Base-by-base conservation (phyloP, 2,888 invertebrate genomes). In the Spilosoma lubricipeda region DNA sequence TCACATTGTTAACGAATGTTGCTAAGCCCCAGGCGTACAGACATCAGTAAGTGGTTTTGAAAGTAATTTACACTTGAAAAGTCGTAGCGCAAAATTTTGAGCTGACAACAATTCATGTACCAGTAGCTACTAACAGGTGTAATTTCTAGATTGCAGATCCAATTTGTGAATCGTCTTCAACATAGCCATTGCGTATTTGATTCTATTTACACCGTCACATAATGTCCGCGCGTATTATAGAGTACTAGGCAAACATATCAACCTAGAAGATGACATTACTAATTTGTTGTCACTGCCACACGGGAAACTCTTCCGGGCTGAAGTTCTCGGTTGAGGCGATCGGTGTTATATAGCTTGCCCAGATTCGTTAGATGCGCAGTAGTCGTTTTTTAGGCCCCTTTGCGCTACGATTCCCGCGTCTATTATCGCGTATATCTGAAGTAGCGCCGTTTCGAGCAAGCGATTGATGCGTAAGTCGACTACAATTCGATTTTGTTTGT, bases 1-100 rank as follows among this genome's bases (percentile, higher is more conserved):
- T 42, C 70, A 70, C 70, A 30, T 70, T 70, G 63, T 63, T 33
- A 63, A 33, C 30, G 45, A 72, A 72, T 67, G 72, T 59, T 72
- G 45, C 42, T n/a, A 13, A 33, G n/a, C 33, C 67, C 72, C 33
- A 72, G 72, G 72, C 59, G 9, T 15, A 27, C 67, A 72, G n/a
- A 67, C 33, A 67, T 13, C 20, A 20, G 5, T 13, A 67, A 33
- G 48, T 33, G 67, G 45, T 67, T 20, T 8, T 27, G 9, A 67
- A 27, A n/a, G n/a, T n/a, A n/a, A n/a, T 7, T 3, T 23, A 23
- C 3, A 7, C 48, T 18, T 48, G 7, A 20, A 20, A 52, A 52
- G 23, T 52, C 48, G 23, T 20, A 5, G 2, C 18, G 20, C 48
- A 48, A 48, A 5, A 48, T 20, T 48, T 20, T 48, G 20, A 20